A percentile compares a stretch with the other conserved stretches of the same genome.
phyloP scores from a whole-genome alignment of 92 coral and sea anemone genomes.

The Porites divaricata region DNA sequence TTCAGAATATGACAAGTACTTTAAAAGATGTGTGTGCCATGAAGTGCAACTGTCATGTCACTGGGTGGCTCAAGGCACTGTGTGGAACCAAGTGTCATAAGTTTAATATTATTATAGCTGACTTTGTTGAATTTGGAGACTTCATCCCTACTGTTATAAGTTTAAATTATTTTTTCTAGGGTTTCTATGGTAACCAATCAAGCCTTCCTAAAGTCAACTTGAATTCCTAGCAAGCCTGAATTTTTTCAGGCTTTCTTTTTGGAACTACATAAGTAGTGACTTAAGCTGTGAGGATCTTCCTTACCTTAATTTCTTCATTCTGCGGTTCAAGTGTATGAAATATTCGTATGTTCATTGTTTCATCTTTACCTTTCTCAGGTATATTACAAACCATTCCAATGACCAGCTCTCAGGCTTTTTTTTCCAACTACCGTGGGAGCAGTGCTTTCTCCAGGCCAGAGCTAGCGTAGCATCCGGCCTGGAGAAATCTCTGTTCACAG shows the following conservation, averaged over 20 bases:
- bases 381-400: no score
- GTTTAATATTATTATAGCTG: slow-evolving; percentile 85
- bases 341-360: no score
- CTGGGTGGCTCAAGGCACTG: slow-evolving; percentile 84
- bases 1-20: slow-evolving; percentile 79
- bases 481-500: no score
- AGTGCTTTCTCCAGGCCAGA: no score
- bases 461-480: no score
- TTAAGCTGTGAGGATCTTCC: background rate
- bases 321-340: background rate
- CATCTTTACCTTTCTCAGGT: no score
- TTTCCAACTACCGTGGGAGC: no score
- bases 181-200: background rate
- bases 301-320: background rate
- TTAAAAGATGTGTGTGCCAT: slow-evolving; percentile 78
- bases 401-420: no score
- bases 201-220: no score
- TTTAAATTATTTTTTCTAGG: slow-evolving; percentile 86
- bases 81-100: slow-evolving; percentile 74
- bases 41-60: slow-evolving; percentile 68
- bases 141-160: slow-evolving; percentile 92
- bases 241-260: no score
- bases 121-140: slow-evolving; percentile 92
- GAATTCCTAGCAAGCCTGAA: no score
- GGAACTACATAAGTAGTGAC: background rate